Evolutionary conservation across 2,888 invertebrate genomes (phyloP).

Genomic region (Amphipoea oculea): DNA sequence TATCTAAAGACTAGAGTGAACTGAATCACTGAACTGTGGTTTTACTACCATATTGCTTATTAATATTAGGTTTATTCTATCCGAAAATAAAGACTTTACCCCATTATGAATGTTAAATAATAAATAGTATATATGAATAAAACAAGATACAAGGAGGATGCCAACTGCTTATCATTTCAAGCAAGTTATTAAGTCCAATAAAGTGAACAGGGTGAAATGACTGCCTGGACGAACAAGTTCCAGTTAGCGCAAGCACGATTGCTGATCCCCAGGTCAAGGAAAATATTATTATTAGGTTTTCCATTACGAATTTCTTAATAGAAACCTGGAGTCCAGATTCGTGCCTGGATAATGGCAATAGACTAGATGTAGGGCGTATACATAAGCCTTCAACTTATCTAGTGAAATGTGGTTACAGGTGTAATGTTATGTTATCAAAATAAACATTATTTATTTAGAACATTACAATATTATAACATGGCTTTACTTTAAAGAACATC

Average conservation of each 20-base stretch:
- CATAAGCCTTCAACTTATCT: background rate
- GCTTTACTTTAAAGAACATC: background rate
- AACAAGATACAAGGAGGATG: background rate
- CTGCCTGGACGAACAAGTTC: background rate
- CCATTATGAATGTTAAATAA: background rate
- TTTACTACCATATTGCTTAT: background rate
- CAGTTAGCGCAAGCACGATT: background rate
- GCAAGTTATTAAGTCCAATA: background rate
- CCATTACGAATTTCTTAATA: background rate
- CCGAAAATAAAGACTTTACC: background rate
- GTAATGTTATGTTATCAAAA: background rate
- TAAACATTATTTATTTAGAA: conserved; percentile 7
- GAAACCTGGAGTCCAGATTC: background rate
- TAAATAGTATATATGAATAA: background rate
- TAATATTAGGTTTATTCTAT: background rate
- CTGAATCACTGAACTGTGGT: background rate
- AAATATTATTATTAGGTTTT: background rate
- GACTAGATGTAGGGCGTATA: background rate
- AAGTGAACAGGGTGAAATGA: background rate
- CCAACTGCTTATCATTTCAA: background rate
- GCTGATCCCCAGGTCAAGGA: background rate
- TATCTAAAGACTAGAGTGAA: background rate
- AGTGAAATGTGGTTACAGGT: background rate
- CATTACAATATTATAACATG: background rate
- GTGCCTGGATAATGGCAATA: background rate